These are phyloP conservation scores for Azorinus chamasolen DNA, from an alignment of 2,888 invertebrate species.

Conservation along the genomic window DNA sequence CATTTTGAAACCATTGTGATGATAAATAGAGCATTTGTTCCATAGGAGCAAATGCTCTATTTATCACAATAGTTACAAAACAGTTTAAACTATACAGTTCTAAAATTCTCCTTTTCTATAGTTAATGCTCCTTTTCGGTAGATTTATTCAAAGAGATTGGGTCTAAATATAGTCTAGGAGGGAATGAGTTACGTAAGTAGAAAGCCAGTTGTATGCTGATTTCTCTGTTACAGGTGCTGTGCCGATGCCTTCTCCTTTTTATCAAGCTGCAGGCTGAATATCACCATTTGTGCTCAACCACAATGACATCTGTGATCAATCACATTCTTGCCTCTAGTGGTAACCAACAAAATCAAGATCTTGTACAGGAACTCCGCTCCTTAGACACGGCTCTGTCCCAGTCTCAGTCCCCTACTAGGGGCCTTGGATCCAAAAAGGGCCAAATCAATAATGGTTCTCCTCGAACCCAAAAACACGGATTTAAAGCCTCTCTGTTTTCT, in stretches of 20 bases:
- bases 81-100: too few species aligned
- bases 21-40: too few species aligned
- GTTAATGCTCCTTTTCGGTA: too few species aligned
- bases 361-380: constrained; percentile 70
- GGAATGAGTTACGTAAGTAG: too few species aligned
- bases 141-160: too few species aligned
- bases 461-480: constrained; percentile 65
- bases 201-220: not conserved
- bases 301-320: constrained; percentile 70
- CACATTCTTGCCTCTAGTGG: constrained; percentile 66
- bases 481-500: constrained; percentile 75
- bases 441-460: constrained; percentile 65
- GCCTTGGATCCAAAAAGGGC: constrained; percentile 63
- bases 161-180: too few species aligned
- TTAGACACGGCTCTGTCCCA: constrained; percentile 60
- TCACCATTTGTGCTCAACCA: constrained; percentile 74
- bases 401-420: constrained; percentile 48
- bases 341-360: constrained; percentile 69
- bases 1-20: too few species aligned
- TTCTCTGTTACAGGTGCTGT: constrained; percentile 70
- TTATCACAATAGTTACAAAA: too few species aligned
- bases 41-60: too few species aligned
- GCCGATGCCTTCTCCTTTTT: constrained; percentile 74
- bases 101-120: too few species aligned
- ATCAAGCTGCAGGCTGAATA: constrained; percentile 78